Evolutionary conservation across 2,797 vertebrate genomes (phyloP), one percentile per base, ranked within the genome.

Genomic region (Xyrichtys novacula): DNA sequence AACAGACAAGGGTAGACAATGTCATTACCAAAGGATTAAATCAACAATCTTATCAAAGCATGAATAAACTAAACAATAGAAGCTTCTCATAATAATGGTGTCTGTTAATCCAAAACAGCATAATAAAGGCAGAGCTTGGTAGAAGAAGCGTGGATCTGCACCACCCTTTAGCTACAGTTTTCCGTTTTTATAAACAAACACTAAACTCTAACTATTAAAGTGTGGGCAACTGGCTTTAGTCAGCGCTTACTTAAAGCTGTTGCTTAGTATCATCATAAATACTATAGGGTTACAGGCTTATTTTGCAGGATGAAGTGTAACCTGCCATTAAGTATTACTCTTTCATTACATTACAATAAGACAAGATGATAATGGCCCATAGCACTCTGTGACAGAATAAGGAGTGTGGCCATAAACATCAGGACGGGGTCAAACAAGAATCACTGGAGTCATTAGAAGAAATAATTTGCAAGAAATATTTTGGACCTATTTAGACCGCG

Each of bases 111-210:
- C 58, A 74, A 72, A 75, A 48, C 65, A 8, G 43, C 8, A 59
- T 54, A 69, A 69, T 47, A 72, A 59, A 54, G 26, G 77, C 43
- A 63, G 73, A 81, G 68, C 19, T 55, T 39, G 22, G n/a, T 42
- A 34, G 54, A 76, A 78, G 70, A 64, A 80, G 70, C 34, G 32
- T 34, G 70, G 74, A 80, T 69, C 76, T 67, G 53, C 57, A 62
- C 54, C 57, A 62, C 54, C 56, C 47, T 17, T 54, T 55, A 61
- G 57, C 26, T 26, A 43, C 7, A 20, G 34, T 46, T 23, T 60
- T 26, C 19, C 1, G 5, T 46, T 44, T 50, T 62, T 71, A 3
- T 8, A 20, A n/a, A 62, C 28, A 63, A 40, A 62, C 28, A 49
- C 54, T 63, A 75, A 61, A 15, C 75, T 55, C 39, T 49, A 16